These are phyloP conservation scores for Noctilio leporinus DNA, from an alignment of 2,113 vertebrate species.

Conservation along the genomic window DNA sequence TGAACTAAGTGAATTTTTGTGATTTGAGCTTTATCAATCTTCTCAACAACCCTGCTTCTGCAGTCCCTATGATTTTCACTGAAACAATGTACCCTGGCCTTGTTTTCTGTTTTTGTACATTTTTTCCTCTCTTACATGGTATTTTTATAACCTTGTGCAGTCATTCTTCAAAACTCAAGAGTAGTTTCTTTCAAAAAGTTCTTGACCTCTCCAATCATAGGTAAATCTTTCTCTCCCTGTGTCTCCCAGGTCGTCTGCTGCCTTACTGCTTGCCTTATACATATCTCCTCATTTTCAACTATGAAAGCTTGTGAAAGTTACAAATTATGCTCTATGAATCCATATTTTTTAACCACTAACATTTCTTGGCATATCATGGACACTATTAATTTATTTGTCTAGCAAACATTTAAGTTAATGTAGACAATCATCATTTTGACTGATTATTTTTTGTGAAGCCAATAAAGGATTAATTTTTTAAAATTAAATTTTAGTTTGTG, in stretches of 20 bases:
- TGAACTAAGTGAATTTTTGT: neutral
- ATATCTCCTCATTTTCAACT: neutral
- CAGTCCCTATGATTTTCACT: neutral
- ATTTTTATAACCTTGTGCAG: neutral
- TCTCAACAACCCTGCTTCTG: neutral
- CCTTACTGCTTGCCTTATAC: neutral
- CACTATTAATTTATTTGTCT: neutral
- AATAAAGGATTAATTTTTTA: neutral
- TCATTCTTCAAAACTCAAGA: constrained; percentile 8
- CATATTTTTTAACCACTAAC: neutral
- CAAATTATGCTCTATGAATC: neutral
- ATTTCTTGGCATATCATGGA: neutral
- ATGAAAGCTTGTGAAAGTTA: neutral
- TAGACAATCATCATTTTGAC: neutral
- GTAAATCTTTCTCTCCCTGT: neutral
- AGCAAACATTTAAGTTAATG: neutral
- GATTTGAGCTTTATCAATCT: neutral
- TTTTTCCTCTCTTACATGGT: neutral
- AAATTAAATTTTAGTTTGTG: neutral
- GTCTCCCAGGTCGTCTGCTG: neutral
- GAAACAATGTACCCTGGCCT: neutral
- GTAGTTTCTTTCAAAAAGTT: neutral
- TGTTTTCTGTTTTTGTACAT: neutral
- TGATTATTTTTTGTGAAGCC: neutral
- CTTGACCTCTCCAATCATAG: neutral